A percentile compares a stretch with the other conserved stretches of the same genome.
Evolutionary conservation across 1,140 invertebrate species (phyloP).

Genomic region (Drosophila aff.): DNA sequence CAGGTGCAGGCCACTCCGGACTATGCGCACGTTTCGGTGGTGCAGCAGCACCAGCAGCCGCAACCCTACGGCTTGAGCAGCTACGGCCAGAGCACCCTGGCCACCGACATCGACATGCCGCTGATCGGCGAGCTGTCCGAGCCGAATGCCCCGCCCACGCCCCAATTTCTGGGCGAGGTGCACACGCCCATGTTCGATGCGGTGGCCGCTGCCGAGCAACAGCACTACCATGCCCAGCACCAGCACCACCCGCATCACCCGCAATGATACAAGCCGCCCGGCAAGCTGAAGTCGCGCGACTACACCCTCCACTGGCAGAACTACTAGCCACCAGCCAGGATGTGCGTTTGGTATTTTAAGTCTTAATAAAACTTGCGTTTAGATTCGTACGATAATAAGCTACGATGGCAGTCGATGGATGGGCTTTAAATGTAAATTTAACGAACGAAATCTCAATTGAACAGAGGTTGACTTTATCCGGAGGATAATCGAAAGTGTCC

Average conservation of each 20-base stretch:
- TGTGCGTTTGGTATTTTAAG: background rate
- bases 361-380: conserved; percentile 1
- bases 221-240: conserved; percentile 79
- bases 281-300: conserved; percentile 69
- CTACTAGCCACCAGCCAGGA: conserved; percentile 31
- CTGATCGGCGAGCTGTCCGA: conserved; percentile 77
- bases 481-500: background rate
- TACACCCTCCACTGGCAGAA: conserved; percentile 71
- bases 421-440: conserved; percentile 10
- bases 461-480: conserved; percentile 1
- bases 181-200: conserved; percentile 84
- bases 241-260: conserved; percentile 70
- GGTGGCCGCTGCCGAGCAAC: conserved; percentile 79
- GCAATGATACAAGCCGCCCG: conserved; percentile 73
- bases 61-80: conserved; percentile 63
- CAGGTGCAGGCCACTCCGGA: conserved; percentile 59
- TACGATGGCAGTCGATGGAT: conserved; percentile 1
- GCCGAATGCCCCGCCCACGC: conserved; percentile 77
- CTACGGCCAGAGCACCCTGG: conserved; percentile 66
- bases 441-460: conserved; percentile 33
- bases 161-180: conserved; percentile 80
- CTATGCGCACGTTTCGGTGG: conserved; percentile 69
- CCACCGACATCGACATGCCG: conserved; percentile 81
- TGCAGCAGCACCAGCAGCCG: conserved; percentile 65
- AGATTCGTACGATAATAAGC: too few relatives aligned